Evolutionary conservation across 2,113 vertebrate genomes (phyloP).

Genomic region (Triplophysa dalaica): DNA sequence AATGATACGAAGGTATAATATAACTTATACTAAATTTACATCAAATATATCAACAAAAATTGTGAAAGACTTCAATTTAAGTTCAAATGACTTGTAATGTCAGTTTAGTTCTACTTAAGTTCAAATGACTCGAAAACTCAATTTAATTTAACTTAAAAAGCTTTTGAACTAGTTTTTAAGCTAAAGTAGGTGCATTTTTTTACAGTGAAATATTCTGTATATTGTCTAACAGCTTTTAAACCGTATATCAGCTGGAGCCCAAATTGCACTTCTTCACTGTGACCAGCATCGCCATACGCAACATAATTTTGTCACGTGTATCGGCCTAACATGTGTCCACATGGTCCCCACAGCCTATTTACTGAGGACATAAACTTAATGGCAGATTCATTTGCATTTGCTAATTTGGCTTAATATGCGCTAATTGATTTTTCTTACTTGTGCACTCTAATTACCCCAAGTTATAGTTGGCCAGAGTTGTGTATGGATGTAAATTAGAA

Average conservation of each 20-base stretch:
- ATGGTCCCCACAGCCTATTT: conserved; percentile 68
- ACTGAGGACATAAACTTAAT: conserved; percentile 82
- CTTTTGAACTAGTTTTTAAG: no score
- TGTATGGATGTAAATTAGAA: conserved; percentile 67
- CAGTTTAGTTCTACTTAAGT: no score
- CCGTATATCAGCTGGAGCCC: not conserved
- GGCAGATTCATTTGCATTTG: conserved; percentile 83
- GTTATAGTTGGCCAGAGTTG: conserved; percentile 75
- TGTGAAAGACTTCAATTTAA: no score
- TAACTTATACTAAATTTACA: no score
- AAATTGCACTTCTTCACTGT: conserved; percentile 42
- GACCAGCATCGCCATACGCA: conserved; percentile 70
- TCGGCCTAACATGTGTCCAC: conserved; percentile 79
- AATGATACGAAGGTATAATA: no score
- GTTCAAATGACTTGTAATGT: no score
- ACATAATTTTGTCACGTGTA: conserved; percentile 75
- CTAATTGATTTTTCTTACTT: conserved; percentile 89
- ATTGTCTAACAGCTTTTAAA: not conserved
- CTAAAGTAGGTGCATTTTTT: no score
- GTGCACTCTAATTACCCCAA: conserved; percentile 79
- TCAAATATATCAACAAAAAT: no score
- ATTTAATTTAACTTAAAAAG: no score
- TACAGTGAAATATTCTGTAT: no score
- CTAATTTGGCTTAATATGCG: conserved; percentile 85
- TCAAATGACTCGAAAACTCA: no score